These are phyloP conservation scores for Argopecten irradians DNA, from an alignment of 1,140 invertebrate genomes.

Conservation along the genomic window DNA sequence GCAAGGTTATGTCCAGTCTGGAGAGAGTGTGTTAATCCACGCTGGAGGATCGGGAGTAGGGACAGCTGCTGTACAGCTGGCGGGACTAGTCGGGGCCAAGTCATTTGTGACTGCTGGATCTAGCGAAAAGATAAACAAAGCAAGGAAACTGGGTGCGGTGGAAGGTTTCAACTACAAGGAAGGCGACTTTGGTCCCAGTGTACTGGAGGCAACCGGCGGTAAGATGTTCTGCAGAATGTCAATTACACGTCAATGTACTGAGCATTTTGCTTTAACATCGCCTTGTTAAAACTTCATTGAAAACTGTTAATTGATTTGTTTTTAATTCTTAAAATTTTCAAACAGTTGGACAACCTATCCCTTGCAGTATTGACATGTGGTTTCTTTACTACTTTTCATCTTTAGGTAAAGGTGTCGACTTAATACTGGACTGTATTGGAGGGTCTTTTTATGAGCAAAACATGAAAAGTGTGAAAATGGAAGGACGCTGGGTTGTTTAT, in stretches of 20 bases:
- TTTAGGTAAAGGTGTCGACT: conserved; percentile 71
- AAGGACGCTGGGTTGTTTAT: conserved; percentile 76
- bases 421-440: conserved; percentile 76
- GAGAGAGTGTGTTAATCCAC: conserved; percentile 73
- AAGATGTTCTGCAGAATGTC: not conserved
- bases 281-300: not conserved
- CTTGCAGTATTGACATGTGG: too few species aligned
- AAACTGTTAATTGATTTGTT: too few species aligned
- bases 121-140: conserved; percentile 67
- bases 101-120: conserved; percentile 73
- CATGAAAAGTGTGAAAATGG: conserved; percentile 64
- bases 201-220: conserved; percentile 67
- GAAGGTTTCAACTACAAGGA: conserved; percentile 75
- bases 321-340: too few species aligned
- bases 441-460: conserved; percentile 74
- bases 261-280: not conserved
- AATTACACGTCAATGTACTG: too few species aligned
- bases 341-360: too few species aligned
- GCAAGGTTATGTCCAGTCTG: conserved; percentile 61
- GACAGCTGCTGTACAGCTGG: conserved; percentile 74
- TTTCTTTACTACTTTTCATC: not conserved
- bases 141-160: conserved; percentile 66
- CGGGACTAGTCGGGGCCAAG: conserved; percentile 60
- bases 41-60: conserved; percentile 76
- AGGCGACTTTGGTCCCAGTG: conserved; percentile 63